phyloP scores from a whole-genome alignment of 2,113 vertebrate genomes.

The Cervus canadensis region DNA sequence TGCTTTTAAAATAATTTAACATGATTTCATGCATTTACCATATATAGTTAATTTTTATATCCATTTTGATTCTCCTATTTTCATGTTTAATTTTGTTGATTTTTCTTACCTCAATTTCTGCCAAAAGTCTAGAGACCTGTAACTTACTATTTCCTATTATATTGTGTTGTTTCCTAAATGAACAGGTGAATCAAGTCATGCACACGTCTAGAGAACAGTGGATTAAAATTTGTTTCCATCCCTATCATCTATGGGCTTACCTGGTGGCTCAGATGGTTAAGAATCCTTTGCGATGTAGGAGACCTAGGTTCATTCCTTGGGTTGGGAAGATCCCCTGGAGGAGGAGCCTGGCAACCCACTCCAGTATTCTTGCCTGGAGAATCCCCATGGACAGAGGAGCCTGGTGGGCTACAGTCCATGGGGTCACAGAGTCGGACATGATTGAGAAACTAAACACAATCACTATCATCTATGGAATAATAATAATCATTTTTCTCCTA shows the following conservation, averaged over 20 bases:
- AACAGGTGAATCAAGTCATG: accelerated
- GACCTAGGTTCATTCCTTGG: background rate
- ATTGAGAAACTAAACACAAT: background rate
- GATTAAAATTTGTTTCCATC: background rate
- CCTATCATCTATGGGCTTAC: background rate
- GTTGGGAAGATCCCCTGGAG: background rate
- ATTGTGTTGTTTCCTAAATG: background rate
- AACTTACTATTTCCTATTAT: background rate
- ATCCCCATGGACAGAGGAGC: background rate
- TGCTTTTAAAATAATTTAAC: background rate
- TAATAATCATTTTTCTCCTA: background rate
- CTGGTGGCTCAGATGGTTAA: background rate
- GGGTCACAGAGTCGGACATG: background rate
- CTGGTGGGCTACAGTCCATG: background rate
- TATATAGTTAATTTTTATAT: background rate
- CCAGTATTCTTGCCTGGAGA: background rate
- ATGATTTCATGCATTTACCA: background rate
- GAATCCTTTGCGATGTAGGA: background rate
- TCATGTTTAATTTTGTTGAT: background rate
- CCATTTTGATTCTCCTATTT: background rate
- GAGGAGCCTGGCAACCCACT: background rate
- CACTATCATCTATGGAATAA: background rate
- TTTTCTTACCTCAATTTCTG: background rate
- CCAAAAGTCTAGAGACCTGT: background rate
- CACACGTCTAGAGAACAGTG: background rate